phyloP scores from a whole-genome alignment of 2,797 vertebrate species.

The Dendrocincla fuliginosa region DNA sequence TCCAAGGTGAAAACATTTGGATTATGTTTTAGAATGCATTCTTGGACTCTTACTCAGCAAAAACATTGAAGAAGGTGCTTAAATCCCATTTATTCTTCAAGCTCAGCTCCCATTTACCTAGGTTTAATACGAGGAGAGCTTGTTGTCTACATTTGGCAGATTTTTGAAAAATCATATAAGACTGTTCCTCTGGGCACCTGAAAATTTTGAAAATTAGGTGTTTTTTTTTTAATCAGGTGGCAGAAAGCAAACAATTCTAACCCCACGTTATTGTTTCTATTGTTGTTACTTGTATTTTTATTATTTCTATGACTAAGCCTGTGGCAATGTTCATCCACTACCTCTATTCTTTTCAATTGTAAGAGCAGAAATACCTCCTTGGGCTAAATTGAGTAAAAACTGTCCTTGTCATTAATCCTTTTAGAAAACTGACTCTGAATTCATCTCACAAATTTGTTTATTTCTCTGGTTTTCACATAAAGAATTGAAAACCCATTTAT shows the following conservation, averaged over 20 bases:
- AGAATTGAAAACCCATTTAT: background rate
- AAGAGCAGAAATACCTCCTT: background rate
- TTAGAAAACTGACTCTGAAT: background rate
- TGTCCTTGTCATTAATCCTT: background rate
- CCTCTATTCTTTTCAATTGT: background rate
- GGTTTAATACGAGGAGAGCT: background rate
- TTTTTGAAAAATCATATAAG: background rate
- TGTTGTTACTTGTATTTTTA: background rate
- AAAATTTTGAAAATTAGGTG: background rate
- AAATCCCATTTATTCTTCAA: background rate
- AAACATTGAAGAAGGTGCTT: conserved; percentile 19
- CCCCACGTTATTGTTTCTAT: background rate
- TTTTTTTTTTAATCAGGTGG: background rate
- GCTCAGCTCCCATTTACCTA: background rate
- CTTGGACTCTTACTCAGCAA: conserved; percentile 23
- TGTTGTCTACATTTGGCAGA: background rate
- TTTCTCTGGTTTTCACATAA: conserved; percentile 16
- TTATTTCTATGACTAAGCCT: background rate
- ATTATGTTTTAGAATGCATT: conserved; percentile 32
- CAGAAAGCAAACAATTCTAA: background rate
- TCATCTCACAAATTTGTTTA: conserved; percentile 7
- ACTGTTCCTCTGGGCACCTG: background rate
- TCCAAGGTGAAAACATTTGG: conserved; percentile 22
- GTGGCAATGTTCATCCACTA: background rate
- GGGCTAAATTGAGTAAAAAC: background rate